Evolutionary conservation across 2,113 vertebrate genomes (phyloP).

Genomic region (Nyctibius bracteatus): DNA sequence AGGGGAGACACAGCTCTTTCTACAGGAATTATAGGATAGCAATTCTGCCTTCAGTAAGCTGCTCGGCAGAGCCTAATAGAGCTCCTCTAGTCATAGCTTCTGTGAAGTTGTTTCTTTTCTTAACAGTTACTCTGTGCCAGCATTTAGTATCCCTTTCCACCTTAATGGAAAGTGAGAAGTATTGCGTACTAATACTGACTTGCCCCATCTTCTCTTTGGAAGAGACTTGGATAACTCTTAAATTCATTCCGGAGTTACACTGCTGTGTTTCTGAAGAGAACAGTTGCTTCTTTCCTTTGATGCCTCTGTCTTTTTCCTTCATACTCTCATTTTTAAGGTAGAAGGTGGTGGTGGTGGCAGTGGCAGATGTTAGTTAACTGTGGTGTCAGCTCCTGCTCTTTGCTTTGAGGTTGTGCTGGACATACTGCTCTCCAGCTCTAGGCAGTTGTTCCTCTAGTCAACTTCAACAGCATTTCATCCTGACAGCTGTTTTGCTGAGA

Average conservation of each 20-base stretch:
- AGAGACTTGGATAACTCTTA: not conserved
- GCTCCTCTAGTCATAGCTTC: not conserved
- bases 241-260: not conserved
- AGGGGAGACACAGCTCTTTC: not conserved
- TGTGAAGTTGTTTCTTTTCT: not conserved
- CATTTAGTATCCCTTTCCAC: not conserved
- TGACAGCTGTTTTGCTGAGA: conserved; percentile 53
- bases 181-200: not conserved
- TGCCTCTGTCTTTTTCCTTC: not conserved
- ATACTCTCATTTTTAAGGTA: not conserved
- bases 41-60: not conserved
- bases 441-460: not conserved
- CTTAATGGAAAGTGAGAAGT: not conserved
- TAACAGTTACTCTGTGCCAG: not conserved
- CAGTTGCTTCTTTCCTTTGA: not conserved
- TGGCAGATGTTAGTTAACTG: not conserved
- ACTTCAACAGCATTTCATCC: conserved; percentile 9
- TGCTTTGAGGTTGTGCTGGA: not conserved
- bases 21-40: not conserved
- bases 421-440: not conserved
- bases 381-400: not conserved
- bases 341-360: not conserved
- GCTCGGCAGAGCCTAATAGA: not conserved
- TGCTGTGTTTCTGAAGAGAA: not conserved
- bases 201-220: not conserved